Evolutionary conservation across 1,140 invertebrate species (phyloP).

Genomic region (Penaeus indicus): DNA sequence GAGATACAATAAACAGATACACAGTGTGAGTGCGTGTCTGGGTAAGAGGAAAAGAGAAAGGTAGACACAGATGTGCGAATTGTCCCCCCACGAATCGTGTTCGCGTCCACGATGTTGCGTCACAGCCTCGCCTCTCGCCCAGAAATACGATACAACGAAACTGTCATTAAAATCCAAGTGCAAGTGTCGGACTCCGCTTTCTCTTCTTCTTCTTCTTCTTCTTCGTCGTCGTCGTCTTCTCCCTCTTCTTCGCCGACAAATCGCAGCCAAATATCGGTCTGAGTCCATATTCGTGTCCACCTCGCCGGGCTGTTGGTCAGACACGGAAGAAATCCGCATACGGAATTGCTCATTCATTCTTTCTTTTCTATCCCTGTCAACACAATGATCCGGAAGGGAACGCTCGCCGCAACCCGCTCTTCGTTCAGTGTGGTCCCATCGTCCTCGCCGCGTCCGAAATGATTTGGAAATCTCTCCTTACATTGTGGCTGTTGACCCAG

Average conservation of each 20-base stretch:
- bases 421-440: not conserved
- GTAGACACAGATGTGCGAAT: too few species aligned
- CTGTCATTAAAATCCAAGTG: not conserved
- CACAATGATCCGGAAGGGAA: constrained; percentile 38
- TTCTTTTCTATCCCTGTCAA: constrained; percentile 46
- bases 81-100: too few species aligned
- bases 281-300: not conserved
- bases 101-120: too few species aligned
- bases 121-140: not conserved
- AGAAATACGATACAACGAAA: not conserved
- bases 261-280: too few species aligned
- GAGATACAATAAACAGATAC: not conserved
- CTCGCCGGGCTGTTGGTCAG: constrained; percentile 16
- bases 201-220: not conserved
- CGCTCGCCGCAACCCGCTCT: not conserved
- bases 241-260: not conserved
- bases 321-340: constrained; percentile 47
- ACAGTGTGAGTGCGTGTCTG: too few species aligned
- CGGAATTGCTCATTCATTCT: constrained; percentile 52
- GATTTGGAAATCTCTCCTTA: not conserved
- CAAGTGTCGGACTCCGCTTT: not conserved
- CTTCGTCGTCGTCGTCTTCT: not conserved
- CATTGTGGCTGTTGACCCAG: not conserved
- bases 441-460: not conserved
- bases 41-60: too few species aligned